Base-by-base conservation (phyloP, 1,140 invertebrate genomes). In the Drosophila kikkawai region DNA sequence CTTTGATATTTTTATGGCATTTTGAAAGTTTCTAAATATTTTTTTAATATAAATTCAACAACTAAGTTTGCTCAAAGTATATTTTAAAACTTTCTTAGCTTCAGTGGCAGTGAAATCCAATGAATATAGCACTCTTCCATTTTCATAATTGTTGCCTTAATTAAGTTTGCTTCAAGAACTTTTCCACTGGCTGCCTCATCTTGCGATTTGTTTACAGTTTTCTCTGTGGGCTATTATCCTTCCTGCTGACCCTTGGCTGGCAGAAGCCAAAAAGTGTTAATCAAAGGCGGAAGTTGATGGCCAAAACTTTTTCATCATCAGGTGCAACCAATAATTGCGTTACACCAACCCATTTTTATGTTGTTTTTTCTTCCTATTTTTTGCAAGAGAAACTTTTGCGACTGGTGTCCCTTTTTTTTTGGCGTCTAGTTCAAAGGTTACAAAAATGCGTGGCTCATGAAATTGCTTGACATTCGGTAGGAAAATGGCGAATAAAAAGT, bases 251-350 rank as follows among this genome's bases (percentile, higher is more conserved):
- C 68, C 47, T 68, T 47, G 47, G 50, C 48, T 39, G 22, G 17
- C 63, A 17, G 17, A 29, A 6, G 36, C 48, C 55, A 19, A 57
- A 70, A 48, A 47, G 64, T 71, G 68, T 69, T 69, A 71, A 69
- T 69, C 50, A 71, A 44, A 37, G 29, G 36, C 41, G 29, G 36
- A 48, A 56, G 22, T 63, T 63, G 50, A 63, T 29, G 34, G 57
- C 47, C 22, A 50, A 32, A 48, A 48, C 42, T 71, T 71, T 69
- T 17, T 42, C 68, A 71, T 67, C 67, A 45, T 48, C 64, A 68
- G 66, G 66, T 71, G 50, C 50, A 69, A 53, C 48, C 68, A 71
- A 71, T 71, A 71, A 71, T 71, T 69, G 67, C 26, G 68, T 71
- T 71, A 69, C 48, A 57, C 15, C 55, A 48, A 69, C 34, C 50